These are phyloP conservation scores for Sardinella longiceps DNA, from an alignment of 2,797 vertebrate genomes.

Conservation along the genomic window DNA sequence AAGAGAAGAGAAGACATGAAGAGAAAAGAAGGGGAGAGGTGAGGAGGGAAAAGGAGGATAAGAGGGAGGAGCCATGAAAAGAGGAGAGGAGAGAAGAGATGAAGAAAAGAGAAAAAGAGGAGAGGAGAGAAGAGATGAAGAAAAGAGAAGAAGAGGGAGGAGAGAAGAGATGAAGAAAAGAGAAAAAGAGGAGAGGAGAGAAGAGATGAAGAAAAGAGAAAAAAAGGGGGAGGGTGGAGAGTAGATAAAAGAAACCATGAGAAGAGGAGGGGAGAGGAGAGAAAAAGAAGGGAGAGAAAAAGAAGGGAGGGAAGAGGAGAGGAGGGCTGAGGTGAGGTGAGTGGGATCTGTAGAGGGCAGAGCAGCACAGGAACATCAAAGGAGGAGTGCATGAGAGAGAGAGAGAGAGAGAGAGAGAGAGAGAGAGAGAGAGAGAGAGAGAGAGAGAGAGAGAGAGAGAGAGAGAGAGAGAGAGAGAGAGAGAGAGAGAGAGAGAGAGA, in stretches of 20 bases:
- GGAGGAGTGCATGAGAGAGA: too few species aligned
- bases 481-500: too few species aligned
- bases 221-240: conserved; percentile 37
- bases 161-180: not conserved
- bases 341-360: too few species aligned
- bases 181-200: conserved; percentile 32
- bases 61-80: not conserved
- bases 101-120: conserved; percentile 30
- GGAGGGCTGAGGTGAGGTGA: too few species aligned
- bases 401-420: too few species aligned
- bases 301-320: not conserved
- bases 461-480: too few species aligned
- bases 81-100: conserved; percentile 37
- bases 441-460: too few species aligned
- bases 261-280: conserved; percentile 39
- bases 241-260: too few species aligned
- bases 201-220: not conserved
- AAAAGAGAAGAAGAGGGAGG: not conserved
- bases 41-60: conserved; percentile 8
- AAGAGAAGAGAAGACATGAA: too few species aligned
- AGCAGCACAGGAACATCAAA: too few species aligned
- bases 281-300: not conserved
- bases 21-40: not conserved
- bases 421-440: too few species aligned
- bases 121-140: conserved; percentile 11